Evolutionary conservation across 2,797 vertebrate species (phyloP).

Genomic region (Tapera naevia): DNA sequence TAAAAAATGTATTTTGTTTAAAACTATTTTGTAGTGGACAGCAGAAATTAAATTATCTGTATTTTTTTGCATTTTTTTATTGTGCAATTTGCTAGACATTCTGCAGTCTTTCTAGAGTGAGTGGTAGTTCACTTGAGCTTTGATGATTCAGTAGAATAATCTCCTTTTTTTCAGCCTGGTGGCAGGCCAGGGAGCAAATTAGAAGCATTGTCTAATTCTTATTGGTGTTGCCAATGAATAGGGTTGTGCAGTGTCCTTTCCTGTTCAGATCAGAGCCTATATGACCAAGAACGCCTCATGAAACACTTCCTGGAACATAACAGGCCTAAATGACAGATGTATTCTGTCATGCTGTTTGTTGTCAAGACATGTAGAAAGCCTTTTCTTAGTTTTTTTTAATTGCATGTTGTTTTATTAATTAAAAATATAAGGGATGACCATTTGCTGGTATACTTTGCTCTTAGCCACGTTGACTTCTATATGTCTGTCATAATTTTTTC

Average conservation of each 20-base stretch:
- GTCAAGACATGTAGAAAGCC: background rate
- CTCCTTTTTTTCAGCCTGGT: background rate
- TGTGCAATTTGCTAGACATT: background rate
- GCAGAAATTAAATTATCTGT: background rate
- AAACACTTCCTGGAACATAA: background rate
- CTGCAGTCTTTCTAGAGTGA: background rate
- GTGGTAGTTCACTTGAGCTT: conserved; percentile 16
- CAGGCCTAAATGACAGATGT: background rate
- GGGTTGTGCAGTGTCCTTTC: background rate
- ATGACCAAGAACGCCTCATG: background rate
- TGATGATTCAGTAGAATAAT: conserved; percentile 9
- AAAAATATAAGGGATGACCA: background rate
- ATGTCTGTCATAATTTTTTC: background rate
- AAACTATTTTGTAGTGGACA: conserved; percentile 5
- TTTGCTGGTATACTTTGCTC: background rate
- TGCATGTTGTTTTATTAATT: background rate
- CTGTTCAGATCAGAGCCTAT: background rate
- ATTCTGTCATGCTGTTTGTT: background rate
- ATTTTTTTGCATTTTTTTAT: background rate
- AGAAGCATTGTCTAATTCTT: background rate
- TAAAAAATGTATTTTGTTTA: background rate
- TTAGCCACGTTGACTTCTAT: background rate
- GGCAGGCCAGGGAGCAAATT: conserved; percentile 9
- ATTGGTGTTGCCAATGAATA: background rate
- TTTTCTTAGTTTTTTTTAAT: background rate